Base-by-base conservation (phyloP, 2,888 invertebrate species). In the Nematopogon swammerdamellus region DNA sequence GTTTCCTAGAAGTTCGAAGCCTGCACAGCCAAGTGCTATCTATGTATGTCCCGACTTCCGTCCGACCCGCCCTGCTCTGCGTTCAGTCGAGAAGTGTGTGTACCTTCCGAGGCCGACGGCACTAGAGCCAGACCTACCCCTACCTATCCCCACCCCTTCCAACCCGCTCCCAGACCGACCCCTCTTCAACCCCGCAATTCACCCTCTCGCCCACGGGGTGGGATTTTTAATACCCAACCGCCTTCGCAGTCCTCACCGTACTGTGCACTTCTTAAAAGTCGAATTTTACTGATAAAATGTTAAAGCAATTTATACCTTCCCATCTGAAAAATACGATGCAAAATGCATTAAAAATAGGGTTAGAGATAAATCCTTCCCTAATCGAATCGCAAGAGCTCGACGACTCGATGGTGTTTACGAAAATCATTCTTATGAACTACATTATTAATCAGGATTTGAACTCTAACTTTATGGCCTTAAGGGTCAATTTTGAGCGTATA, bases 141-240 rank as follows among this genome's bases (percentile, higher is more conserved):
- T 25, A 25, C 25, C n/a, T n/a, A 25, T 4, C 25, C 10, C 36
- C n/a, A 36, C 11, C 36, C 36, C 36, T 14, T n/a, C n/a, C 36
- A 14, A 54, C 54, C 53, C 58, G 61, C 63, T 62, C 64, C 61
- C 57, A 57, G n/a, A n/a, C 58, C 56, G 58, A 58, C 63, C 64
- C 64, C 57, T 58, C 65, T 57, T n/a, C 52, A 8, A 49, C 49
- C 18, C 43, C 49, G 50, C 54, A 50, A 51, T 59, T 55, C 44
- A 48, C 49, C 51, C 57, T 51, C 58, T 55, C 54, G 50, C 51
- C 53, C 54, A 57, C 58, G 58, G 52, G 62, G 63, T 62, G 64
- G 66, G 61, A 62, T 70, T 74, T 75, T 75, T 70, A 71, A 69
- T 65, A 59, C 60, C 63, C 64, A 8, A 60, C 61, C 61, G 61